Evolutionary conservation across 2,113 vertebrate species (phyloP).

Genomic region (Poicephalus gulielmi): DNA sequence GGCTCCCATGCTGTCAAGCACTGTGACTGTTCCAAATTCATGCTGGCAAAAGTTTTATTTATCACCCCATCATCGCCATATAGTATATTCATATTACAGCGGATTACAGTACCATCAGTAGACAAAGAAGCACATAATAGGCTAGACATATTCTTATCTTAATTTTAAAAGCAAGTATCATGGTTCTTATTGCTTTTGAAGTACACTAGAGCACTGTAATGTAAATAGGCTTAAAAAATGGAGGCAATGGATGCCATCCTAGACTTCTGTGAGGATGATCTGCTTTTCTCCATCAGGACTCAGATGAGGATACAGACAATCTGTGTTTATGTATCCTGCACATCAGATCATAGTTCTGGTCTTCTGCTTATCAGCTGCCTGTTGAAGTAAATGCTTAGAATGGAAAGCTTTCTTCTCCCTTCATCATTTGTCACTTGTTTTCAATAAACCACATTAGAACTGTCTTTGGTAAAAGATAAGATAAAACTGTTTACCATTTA

Average conservation of each 20-base stretch:
- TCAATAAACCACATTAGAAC: not conserved
- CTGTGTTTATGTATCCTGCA: not conserved
- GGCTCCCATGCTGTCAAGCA: not conserved
- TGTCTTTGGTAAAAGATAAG: not conserved
- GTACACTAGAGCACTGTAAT: not conserved
- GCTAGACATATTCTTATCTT: not conserved
- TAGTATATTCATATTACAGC: not conserved
- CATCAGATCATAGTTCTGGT: not conserved
- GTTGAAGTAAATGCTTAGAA: conserved; percentile 2
- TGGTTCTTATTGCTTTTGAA: not conserved
- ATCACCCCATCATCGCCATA: not conserved
- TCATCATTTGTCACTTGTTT: not conserved
- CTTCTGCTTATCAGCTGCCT: not conserved
- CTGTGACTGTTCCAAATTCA: not conserved
- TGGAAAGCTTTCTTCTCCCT: not conserved
- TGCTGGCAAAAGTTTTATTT: not conserved
- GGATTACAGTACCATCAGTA: not conserved
- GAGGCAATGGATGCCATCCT: not conserved
- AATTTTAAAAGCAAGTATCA: not conserved
- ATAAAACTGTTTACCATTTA: not conserved
- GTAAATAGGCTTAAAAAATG: not conserved
- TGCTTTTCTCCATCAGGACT: not conserved
- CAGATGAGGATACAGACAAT: not conserved
- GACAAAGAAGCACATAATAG: not conserved
- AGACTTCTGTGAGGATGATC: not conserved